Conservation (phyloP, 2,888 invertebrate species). For the Lissocephala sabroskyi region DNA sequence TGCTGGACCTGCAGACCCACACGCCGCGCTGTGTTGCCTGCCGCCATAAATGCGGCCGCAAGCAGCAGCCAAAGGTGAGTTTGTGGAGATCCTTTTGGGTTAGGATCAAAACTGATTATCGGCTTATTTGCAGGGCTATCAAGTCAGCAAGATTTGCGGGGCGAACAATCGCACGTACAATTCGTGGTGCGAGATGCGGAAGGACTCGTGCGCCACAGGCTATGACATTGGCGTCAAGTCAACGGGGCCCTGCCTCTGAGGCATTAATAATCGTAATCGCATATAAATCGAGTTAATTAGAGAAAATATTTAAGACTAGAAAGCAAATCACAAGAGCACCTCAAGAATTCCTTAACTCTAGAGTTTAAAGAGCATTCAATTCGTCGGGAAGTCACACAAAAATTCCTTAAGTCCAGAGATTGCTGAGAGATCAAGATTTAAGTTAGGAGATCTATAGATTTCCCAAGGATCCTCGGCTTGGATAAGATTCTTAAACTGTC, state of each 20-base stretch:
- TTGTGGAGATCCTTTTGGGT: background rate
- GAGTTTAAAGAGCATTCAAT: no score
- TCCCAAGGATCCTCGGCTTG: no score
- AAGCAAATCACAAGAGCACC: background rate
- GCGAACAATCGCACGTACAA: slow-evolving; percentile 82
- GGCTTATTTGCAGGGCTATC: slow-evolving; percentile 44
- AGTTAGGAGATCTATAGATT: background rate
- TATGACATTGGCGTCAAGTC: slow-evolving; percentile 81
- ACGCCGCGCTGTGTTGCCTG: slow-evolving; percentile 83
- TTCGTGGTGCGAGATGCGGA: slow-evolving; percentile 86
- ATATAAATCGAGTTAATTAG: slow-evolving; percentile 16
- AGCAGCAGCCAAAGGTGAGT: slow-evolving; percentile 62
- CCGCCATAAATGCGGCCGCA: slow-evolving; percentile 76
- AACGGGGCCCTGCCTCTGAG: slow-evolving; percentile 76
- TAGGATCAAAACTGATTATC: background rate
- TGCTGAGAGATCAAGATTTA: no score
- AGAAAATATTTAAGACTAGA: slow-evolving; percentile 3
- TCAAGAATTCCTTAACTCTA: background rate
- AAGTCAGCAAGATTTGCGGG: slow-evolving; percentile 77
- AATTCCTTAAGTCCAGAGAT: background rate
- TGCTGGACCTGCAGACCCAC: slow-evolving; percentile 78
- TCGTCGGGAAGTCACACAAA: no score
- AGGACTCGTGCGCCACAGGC: slow-evolving; percentile 83
- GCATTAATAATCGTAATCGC: background rate
- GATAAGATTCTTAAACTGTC: no score